Evolutionary conservation across 1,140 invertebrate genomes (phyloP), one percentile per base, ranked within the genome.

Genomic region (Batillaria attramentaria): DNA sequence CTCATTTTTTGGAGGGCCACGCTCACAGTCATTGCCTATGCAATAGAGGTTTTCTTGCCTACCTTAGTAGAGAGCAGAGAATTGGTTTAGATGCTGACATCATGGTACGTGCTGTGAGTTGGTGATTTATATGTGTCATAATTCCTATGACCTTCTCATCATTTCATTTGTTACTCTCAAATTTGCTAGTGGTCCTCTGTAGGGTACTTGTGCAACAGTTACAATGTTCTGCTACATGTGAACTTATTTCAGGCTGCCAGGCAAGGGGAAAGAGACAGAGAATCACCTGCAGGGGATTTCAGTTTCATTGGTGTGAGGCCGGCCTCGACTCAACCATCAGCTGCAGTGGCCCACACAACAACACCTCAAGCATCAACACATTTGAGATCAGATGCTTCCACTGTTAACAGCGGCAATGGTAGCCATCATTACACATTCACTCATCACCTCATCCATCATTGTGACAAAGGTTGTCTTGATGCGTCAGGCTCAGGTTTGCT

Each of bases 391-490:
- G n/a, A n/a, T n/a, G n/a, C n/a, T n/a, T n/a, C n/a, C n/a, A n/a
- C n/a, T n/a, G n/a, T n/a, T n/a, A n/a, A n/a, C n/a, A n/a, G n/a
- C n/a, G n/a, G n/a, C n/a, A 39, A 75, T 75, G 72, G 72, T 75
- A 75, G 73, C 35, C 66, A 35, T 13, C 80, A 81, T 76, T 74
- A 77, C 35, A 77, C 68, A 33, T 79, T 79, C 57, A 82, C 81
- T 16, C 81, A 82, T 72, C 81, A 82, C 73, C 72, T 82, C 28
- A 77, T 77, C 57, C 78, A 82, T 72, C 74, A 82, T 77, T 79
- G 72, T 72, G 35, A 16, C 33, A 24, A 33, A 35, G 35, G 28
- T 57, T 33, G 50, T 10, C 16, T 46, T 33, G 73, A 35, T 62
- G 18, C 57, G 24, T 37, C 24, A 5, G 42, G 41, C 57, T 31